phyloP scores from a whole-genome alignment of 1,140 invertebrate species.

The Drosophila orosa region DNA sequence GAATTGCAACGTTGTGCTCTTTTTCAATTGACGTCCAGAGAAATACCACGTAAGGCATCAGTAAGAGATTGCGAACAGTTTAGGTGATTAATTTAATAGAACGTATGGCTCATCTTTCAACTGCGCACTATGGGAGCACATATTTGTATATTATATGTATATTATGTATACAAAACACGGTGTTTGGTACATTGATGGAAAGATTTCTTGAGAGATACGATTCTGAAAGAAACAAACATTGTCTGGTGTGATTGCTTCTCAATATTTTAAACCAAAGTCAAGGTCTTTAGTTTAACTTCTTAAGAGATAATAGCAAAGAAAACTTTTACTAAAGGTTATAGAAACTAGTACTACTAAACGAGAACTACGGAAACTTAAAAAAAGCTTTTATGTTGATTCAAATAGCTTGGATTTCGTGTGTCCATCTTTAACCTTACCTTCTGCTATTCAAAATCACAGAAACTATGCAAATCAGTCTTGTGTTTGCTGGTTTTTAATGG shows the following conservation, averaged over 20 bases:
- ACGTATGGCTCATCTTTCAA: slow-evolving; percentile 22
- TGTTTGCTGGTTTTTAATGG: slow-evolving; percentile 11
- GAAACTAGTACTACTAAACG: background rate
- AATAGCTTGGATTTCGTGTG: background rate
- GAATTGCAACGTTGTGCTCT: background rate
- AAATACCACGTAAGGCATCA: slow-evolving; percentile 2
- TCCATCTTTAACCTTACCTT: slow-evolving; percentile 18
- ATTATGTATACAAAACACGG: background rate
- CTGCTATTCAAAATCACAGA: slow-evolving; percentile 5
- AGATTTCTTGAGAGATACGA: slow-evolving; percentile 3
- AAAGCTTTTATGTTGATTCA: slow-evolving; percentile 3
- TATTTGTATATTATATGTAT: background rate
- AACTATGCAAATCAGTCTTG: slow-evolving; percentile 33
- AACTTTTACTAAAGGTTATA: background rate
- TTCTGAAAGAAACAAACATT: background rate
- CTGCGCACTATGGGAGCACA: slow-evolving; percentile 11
- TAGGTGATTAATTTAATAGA: slow-evolving; percentile 21
- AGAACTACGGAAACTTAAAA: background rate
- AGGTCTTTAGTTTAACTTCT: background rate
- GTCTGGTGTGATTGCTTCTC: background rate
- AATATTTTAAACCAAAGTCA: background rate
- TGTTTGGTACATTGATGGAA: background rate
- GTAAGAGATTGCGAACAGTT: background rate
- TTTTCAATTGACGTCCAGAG: slow-evolving; percentile 32
- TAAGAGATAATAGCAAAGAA: background rate